These are phyloP conservation scores for Dilophus febrilis DNA, from an alignment of 2,888 invertebrate genomes.

Conservation along the genomic window DNA sequence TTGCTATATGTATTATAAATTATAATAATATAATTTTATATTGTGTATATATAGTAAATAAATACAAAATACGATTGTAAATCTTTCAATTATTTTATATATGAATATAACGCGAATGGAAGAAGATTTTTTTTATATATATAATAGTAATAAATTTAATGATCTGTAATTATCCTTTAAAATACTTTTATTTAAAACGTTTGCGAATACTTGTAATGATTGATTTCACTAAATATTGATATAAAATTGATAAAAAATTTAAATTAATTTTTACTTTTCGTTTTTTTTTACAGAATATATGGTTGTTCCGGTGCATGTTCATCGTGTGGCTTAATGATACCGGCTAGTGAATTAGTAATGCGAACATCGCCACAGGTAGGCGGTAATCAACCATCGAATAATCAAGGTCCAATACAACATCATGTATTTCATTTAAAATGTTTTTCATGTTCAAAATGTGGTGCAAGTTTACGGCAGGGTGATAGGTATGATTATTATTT, in stretches of 20 bases:
- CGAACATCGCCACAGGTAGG: conserved; percentile 32
- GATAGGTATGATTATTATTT: conserved; percentile 70
- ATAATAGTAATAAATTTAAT: too few relatives aligned
- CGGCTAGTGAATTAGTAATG: conserved; percentile 87
- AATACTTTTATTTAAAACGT: too few relatives aligned
- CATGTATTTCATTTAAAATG: conserved; percentile 90
- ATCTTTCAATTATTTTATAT: too few relatives aligned
- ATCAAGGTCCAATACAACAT: conserved; percentile 32
- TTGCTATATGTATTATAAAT: too few relatives aligned
- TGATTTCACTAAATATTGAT: too few relatives aligned
- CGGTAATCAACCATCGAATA: conserved; percentile 29
- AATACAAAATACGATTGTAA: too few relatives aligned
- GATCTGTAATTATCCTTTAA: too few relatives aligned
- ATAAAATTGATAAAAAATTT: not conserved
- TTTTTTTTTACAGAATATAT: conserved; percentile 61
- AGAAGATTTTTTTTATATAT: too few relatives aligned
- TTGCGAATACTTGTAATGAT: too few relatives aligned
- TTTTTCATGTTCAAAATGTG: conserved; percentile 89
- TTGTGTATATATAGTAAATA: too few relatives aligned
- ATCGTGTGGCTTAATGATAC: conserved; percentile 82
- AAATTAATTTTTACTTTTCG: conserved; percentile 4
- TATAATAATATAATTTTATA: too few relatives aligned
- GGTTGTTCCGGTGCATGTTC: conserved; percentile 79
- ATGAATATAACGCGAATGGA: too few relatives aligned
- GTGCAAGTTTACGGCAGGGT: conserved; percentile 72